Percentiles rank a stretch among this genome's conserved stretches.
Conservation (phyloP, 37 sponge, comb jelly and placozoan genomes). For the Agelas oroides region DNA sequence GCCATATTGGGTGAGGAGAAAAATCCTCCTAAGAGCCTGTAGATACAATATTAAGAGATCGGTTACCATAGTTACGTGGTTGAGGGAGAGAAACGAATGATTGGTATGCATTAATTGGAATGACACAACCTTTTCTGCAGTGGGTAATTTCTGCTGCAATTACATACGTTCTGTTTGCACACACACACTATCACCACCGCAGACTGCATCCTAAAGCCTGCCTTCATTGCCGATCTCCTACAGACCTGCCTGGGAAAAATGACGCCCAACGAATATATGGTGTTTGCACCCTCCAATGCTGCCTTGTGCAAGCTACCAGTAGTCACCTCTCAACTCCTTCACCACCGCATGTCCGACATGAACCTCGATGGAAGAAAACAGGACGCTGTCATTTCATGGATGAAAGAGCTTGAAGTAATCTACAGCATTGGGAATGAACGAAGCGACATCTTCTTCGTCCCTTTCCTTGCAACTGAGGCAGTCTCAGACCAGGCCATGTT, state of each 20-base stretch:
- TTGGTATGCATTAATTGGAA: too few relatives aligned
- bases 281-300: neutral
- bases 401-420: constrained; percentile 53
- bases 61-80: too few relatives aligned
- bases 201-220: constrained; percentile 26
- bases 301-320: constrained; percentile 30
- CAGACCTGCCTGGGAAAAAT: neutral
- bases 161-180: too few relatives aligned
- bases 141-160: too few relatives aligned
- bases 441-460: constrained; percentile 51
- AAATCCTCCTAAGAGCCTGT: too few relatives aligned
- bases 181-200: neutral
- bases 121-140: too few relatives aligned
- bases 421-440: constrained; percentile 36
- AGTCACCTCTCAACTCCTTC: constrained; percentile 7
- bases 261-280: neutral
- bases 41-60: too few relatives aligned
- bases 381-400: constrained; percentile 46
- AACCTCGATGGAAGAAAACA: constrained; percentile 1
- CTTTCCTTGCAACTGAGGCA: constrained; percentile 35
- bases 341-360: neutral
- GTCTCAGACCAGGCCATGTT: constrained; percentile 23
- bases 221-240: constrained; percentile 33
- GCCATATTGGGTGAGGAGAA: too few relatives aligned
- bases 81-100: too few relatives aligned